phyloP scores from a whole-genome alignment of 2,888 invertebrate genomes.

The Fissipunctia ypsillon region DNA sequence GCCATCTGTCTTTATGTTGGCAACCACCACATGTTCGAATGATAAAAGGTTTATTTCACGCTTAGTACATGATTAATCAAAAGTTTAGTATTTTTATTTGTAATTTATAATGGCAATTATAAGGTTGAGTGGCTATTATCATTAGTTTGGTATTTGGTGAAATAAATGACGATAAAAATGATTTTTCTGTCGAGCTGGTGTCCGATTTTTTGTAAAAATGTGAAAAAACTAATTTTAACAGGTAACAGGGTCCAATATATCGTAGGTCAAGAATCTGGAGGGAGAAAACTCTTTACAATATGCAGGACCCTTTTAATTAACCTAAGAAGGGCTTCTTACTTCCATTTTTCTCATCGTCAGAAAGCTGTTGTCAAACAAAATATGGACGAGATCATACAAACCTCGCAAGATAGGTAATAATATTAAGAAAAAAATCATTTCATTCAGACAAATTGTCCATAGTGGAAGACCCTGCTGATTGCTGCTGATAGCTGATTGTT shows the following conservation, averaged over 20 bases:
- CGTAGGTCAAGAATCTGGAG: background rate
- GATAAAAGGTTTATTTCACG: constrained; percentile 43
- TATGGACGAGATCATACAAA: background rate
- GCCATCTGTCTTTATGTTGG: constrained; percentile 55
- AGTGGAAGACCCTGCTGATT: no score
- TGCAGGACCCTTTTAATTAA: background rate
- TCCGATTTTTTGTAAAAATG: background rate
- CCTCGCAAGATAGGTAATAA: background rate
- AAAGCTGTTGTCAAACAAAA: background rate
- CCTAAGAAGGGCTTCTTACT: background rate
- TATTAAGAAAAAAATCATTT: no score
- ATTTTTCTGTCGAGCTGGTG: constrained; percentile 6
- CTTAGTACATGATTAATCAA: constrained; percentile 49
- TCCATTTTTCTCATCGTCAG: background rate
- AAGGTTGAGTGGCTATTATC: constrained; percentile 38
- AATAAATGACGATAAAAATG: constrained; percentile 25
- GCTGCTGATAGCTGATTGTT: no score
- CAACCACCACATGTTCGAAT: constrained; percentile 36
- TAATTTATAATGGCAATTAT: constrained; percentile 52
- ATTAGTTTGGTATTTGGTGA: constrained; percentile 11
- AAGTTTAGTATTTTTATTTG: constrained; percentile 41
- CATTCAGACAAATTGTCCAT: no score
- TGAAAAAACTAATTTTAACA: background rate
- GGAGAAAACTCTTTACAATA: background rate
- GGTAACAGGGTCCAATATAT: background rate